Base-by-base conservation (phyloP, 37 sponge, comb jelly and placozoan genomes). In the Axinella damicornis region DNA sequence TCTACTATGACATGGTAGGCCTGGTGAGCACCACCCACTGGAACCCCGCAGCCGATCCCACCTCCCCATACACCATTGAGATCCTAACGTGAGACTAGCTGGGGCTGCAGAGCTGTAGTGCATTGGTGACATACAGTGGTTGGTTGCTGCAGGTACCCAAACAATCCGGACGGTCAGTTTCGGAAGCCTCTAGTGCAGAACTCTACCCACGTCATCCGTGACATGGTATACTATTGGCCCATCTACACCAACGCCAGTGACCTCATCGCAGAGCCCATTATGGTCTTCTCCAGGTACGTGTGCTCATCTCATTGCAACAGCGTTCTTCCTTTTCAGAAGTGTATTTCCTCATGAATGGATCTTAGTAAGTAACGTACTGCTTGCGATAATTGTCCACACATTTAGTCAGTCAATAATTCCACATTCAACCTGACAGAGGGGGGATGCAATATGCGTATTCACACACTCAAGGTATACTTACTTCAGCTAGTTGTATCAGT, bases 191-290 rank as follows among this genome's bases (percentile, higher is more conserved):
- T 77, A 5, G 78, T 77, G 21, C 58, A 36, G 63, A 39, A 77
- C 25, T 39, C 65, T 13, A 17, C 34, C 22, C 63, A 31, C 16
- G 78, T 77, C 25, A 31, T 77, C 21, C 18, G 20, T 16, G 78
- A 77, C 41, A 77, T 77, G 78, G 78, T 77, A 19, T 77, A 77
- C 46, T 77, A 77, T 39, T 77, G 78, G 78, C 78, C 78, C 12
- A 77, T 77, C 65, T 77, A 61, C 78, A 61, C 78, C 20, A 32
- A 77, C 38, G 35, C 35, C 18, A 25, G 35, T 33, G 40, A 13
- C 5, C 27, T 18, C 6, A 11, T 58, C 11, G 17, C 36, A 5
- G 39, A 77, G 21, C n/a, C 55, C 30, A 46, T 74, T 30, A 74
- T 74, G 74, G 24, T 74, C 14, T 74, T 74, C 57, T 74, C 74